These are phyloP conservation scores for Microctonus hyperodae DNA, from an alignment of 2,888 invertebrate genomes.

Conservation along the genomic window DNA sequence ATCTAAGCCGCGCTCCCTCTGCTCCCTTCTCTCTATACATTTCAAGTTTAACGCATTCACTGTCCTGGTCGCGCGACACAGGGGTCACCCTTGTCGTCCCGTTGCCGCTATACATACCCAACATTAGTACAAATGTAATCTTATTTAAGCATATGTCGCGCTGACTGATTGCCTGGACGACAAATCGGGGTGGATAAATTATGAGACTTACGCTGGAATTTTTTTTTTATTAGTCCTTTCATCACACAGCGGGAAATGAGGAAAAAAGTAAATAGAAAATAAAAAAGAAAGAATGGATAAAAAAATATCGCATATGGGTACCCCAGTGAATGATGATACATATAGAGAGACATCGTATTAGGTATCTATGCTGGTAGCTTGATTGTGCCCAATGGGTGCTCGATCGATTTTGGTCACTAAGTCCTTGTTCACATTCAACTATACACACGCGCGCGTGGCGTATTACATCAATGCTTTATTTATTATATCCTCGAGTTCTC, in stretches of 20 bases:
- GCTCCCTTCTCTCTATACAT: conserved; percentile 19
- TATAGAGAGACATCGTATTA: conserved; percentile 29
- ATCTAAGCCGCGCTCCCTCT: conserved; percentile 24
- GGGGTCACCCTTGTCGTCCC: conserved; percentile 25
- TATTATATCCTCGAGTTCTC: conserved; percentile 22
- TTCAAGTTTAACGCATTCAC: conserved; percentile 21
- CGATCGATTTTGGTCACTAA: conserved; percentile 50
- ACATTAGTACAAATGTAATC: conserved; percentile 61
- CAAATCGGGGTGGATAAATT: conserved; percentile 53
- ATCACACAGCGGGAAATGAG: conserved; percentile 45
- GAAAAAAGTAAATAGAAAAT: conserved; percentile 24
- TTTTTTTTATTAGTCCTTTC: conserved; percentile 23
- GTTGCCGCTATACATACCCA: conserved; percentile 27
- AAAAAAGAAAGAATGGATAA: conserved; percentile 1
- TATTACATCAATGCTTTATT: conserved; percentile 13
- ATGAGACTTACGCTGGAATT: conserved; percentile 41
- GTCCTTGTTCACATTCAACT: conserved; percentile 36
- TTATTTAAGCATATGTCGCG: conserved; percentile 61
- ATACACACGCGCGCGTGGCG: conserved; percentile 27
- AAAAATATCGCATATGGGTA: conserved; percentile 56
- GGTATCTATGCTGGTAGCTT: conserved; percentile 49
- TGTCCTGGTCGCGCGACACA: conserved; percentile 38
- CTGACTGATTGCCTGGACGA: conserved; percentile 59
- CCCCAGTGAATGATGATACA: conserved; percentile 38
- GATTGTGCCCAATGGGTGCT: conserved; percentile 46